Evolutionary conservation across 1,140 invertebrate genomes (phyloP).

Genomic region (Drosophila tani): DNA sequence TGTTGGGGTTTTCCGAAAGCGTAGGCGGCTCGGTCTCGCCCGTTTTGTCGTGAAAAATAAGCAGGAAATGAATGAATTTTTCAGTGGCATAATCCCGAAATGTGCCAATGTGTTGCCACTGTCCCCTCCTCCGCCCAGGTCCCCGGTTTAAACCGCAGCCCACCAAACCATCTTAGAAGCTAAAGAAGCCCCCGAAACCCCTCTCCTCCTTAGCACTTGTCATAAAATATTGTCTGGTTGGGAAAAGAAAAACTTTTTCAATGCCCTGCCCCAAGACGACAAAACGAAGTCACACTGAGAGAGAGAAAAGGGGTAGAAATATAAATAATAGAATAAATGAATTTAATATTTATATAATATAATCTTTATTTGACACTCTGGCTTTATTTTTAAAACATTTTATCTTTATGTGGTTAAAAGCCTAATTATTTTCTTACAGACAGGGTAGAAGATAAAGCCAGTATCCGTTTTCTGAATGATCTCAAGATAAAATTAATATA

Average conservation of each 20-base stretch:
- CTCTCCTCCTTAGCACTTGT: slow-evolving; percentile 56
- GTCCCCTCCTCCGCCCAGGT: slow-evolving; percentile 18
- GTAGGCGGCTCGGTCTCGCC: slow-evolving; percentile 26
- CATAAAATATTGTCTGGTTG: slow-evolving; percentile 82
- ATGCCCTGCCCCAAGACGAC: slow-evolving; percentile 57
- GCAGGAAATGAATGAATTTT: slow-evolving; percentile 83
- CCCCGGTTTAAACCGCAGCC: slow-evolving; percentile 26
- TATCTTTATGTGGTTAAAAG: too few species aligned
- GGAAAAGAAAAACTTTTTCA: slow-evolving; percentile 81
- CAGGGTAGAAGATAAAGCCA: too few species aligned
- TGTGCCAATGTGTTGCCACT: slow-evolving; percentile 76
- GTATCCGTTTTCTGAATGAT: too few species aligned
- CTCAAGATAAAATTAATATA: too few species aligned
- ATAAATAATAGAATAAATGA: too few species aligned
- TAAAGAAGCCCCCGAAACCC: slow-evolving; percentile 12
- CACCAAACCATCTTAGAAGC: slow-evolving; percentile 34
- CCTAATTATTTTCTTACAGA: too few species aligned
- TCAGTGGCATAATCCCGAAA: slow-evolving; percentile 80
- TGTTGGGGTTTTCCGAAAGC: slow-evolving; percentile 54
- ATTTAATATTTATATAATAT: too few species aligned
- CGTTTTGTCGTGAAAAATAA: slow-evolving; percentile 73
- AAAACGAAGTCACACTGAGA: slow-evolving; percentile 23
- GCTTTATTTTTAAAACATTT: too few species aligned
- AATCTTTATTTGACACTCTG: too few species aligned
- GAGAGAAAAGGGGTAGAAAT: neutral